Evolutionary conservation across 2,113 vertebrate species (phyloP).

Genomic region (Phocoena phocoena): DNA sequence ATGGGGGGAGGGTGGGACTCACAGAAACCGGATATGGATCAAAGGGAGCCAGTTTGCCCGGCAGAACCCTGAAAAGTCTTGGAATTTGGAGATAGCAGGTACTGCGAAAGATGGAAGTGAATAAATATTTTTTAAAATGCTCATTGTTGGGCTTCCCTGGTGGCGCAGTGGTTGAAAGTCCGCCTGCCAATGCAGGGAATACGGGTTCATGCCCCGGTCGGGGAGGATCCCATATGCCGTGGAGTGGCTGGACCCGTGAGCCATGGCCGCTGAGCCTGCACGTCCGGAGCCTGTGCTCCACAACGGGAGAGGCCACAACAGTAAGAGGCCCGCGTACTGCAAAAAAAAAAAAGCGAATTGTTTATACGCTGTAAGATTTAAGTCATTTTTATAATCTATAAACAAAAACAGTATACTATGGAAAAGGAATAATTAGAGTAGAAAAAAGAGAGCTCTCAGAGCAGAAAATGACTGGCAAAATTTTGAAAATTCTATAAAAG

Average conservation of each 20-base stretch:
- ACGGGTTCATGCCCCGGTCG: too few species aligned
- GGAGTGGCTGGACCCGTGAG: too few species aligned
- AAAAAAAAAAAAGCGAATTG: not conserved
- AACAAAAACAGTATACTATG: not conserved
- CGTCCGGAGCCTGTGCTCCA: too few species aligned
- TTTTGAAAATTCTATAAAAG: not conserved
- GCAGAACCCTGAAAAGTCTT: not conserved
- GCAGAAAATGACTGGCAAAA: not conserved
- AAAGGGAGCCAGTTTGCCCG: not conserved
- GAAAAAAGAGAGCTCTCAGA: not conserved
- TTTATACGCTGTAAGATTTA: not conserved
- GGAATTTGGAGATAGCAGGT: not conserved
- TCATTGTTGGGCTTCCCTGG: too few species aligned
- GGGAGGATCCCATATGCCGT: too few species aligned
- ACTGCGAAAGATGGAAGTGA: not conserved
- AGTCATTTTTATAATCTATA: not conserved
- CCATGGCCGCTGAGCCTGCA: too few species aligned
- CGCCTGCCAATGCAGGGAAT: too few species aligned
- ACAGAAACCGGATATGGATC: not conserved
- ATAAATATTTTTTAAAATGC: too few species aligned
- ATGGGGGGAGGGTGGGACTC: not conserved
- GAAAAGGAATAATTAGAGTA: not conserved
- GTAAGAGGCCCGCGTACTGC: too few species aligned
- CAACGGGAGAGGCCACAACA: too few species aligned
- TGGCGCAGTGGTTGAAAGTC: too few species aligned